Evolutionary conservation across 2,797 vertebrate species (phyloP), one percentile per base, ranked within the genome.

Genomic region (Erpetoichthys calabaricus): DNA sequence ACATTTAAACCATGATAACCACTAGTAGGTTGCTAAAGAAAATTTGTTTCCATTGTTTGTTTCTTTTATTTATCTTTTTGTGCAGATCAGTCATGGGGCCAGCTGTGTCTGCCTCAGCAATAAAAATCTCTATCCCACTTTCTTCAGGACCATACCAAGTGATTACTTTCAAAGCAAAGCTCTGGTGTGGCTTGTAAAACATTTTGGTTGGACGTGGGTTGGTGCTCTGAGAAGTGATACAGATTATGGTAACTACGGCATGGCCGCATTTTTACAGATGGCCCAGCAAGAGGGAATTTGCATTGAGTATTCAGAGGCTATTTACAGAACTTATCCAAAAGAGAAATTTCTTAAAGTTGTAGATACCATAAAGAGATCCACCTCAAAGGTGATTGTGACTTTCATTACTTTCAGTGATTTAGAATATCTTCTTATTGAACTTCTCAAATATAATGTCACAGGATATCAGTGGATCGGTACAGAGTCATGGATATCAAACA

Each of bases 91-190:
- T 63, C 83, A 86, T 64, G 86, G 85, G 76, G 77, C 85, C 42
- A 84, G 80, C 6, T 86, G 86, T 62, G 75, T 75, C 58, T 86
- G 85, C 59, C 68, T 86, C 56, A 85, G 78, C 67, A 76, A 83
- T 65, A 82, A 77, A 56, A 74, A 70, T 58, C 64, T 72, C 55
- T 83, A 78, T 25, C 82, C 81, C 1, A 80, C 78, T 4, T 86
- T 86, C 73, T 86, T 80, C 68, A 70, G 82, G 73, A 87, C 83
- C 4, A 82, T 86, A 58, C 79, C 85, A 42, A 86, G 82, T 55
- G 85, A 86, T 67, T 73, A 75, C 61, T 80, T 83, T 67, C 83
- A 87, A 68, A 85, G 79, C 64, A 77, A 65, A 75, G 81, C 81
- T 10, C 64, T 86, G 56, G 84, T 80, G 49, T 73, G 77, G 67